These are phyloP conservation scores for Sitophilus oryzae DNA, from an alignment of 1,140 invertebrate genomes.

Conservation along the genomic window DNA sequence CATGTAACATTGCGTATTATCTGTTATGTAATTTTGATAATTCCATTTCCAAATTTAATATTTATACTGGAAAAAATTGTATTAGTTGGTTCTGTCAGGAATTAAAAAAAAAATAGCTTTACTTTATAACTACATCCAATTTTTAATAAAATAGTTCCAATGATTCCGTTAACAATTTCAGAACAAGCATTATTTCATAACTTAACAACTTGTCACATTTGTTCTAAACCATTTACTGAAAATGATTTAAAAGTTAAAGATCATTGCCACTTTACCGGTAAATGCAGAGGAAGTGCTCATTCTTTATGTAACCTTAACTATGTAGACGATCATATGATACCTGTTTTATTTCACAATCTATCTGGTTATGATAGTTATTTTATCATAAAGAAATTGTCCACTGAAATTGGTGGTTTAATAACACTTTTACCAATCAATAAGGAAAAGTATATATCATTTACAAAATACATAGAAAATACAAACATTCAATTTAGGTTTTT, in stretches of 20 bases:
- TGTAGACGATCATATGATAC: slow-evolving; percentile 29
- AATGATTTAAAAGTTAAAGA: too few species aligned
- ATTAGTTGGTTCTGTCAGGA: slow-evolving; percentile 26
- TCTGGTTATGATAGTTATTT: slow-evolving; percentile 24
- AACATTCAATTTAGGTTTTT: slow-evolving; percentile 22
- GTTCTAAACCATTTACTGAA: slow-evolving; percentile 21
- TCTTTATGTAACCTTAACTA: slow-evolving; percentile 40
- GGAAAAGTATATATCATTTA: slow-evolving; percentile 28
- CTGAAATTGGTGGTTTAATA: slow-evolving; percentile 9
- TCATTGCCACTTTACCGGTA: too few species aligned
- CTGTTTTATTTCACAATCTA: slow-evolving; percentile 24
- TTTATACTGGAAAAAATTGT: too few species aligned
- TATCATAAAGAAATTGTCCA: slow-evolving; percentile 15
- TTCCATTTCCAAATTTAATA: too few species aligned
- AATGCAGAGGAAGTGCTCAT: slow-evolving; percentile 36
- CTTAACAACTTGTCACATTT: slow-evolving; percentile 33
- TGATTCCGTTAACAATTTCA: slow-evolving; percentile 13
- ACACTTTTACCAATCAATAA: slow-evolving; percentile 22
- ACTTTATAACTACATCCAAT: slow-evolving; percentile 20
- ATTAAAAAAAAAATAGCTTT: slow-evolving; percentile 15
- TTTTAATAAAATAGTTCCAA: slow-evolving; percentile 23
- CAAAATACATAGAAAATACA: too few species aligned
- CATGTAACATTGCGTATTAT: slow-evolving; percentile 26
- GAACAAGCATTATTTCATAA: too few species aligned
- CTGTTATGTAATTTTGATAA: too few species aligned